A percentile compares a stretch with the other conserved stretches of the same genome.
Evolutionary conservation across 2,113 vertebrate species (phyloP).

Genomic region (Microtus pennsylvanicus): DNA sequence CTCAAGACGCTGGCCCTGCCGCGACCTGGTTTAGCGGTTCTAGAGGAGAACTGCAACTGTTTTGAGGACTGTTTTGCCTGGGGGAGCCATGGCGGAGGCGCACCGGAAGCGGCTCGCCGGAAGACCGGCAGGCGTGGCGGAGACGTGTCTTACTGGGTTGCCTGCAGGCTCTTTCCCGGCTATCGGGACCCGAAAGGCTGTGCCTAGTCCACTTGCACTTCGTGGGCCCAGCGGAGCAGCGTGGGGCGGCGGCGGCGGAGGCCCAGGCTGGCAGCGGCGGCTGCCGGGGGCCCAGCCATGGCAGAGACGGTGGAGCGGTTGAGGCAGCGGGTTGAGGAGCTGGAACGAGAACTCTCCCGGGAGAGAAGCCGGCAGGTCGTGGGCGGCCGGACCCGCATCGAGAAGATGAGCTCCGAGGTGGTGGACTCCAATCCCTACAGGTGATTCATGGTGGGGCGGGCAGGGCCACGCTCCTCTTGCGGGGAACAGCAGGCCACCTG

Average conservation of each 20-base stretch:
- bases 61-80: neutral
- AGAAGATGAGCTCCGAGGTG: conserved; percentile 95
- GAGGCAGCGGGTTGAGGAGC: conserved; percentile 89
- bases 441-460: conserved; percentile 78
- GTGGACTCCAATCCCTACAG: conserved; percentile 98
- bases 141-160: neutral
- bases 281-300: conserved; percentile 80
- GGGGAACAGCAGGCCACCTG: neutral
- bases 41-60: neutral
- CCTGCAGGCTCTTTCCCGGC: fast-evolving
- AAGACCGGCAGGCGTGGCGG: neutral
- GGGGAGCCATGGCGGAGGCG: conserved; percentile 15
- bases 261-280: conserved; percentile 1
- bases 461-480: neutral
- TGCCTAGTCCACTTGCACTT: neutral
- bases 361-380: conserved; percentile 83
- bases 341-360: conserved; percentile 91
- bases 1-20: fast-evolving
- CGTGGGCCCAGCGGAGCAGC: neutral
- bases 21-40: neutral
- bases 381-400: conserved; percentile 88
- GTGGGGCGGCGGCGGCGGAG: conserved; percentile 67
- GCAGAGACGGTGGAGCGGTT: conserved; percentile 86
- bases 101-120: conserved; percentile 48
- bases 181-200: neutral